These are phyloP conservation scores for Nezara viridula DNA, from an alignment of 2,888 invertebrate genomes.

Conservation along the genomic window DNA sequence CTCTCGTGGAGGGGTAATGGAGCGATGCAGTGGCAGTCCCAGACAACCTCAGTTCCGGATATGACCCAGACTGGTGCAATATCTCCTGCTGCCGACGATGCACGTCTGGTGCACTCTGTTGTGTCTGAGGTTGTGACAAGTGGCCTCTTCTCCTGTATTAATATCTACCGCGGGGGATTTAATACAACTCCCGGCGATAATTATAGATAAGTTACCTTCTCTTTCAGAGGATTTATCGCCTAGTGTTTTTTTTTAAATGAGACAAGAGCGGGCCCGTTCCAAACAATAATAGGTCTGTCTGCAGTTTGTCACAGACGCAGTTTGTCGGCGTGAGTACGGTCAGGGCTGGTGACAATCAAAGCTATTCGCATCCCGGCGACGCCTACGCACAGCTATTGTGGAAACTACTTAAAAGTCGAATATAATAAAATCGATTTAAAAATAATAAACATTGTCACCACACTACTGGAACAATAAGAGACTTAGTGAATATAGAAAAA, in stretches of 20 bases:
- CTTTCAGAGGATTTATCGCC: slow-evolving; percentile 12
- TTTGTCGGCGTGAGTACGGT: not conserved
- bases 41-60: not conserved
- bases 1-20: not conserved
- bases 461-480: too few species aligned
- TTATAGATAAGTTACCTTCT: slow-evolving; percentile 30
- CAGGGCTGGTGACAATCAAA: not conserved
- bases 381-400: not conserved
- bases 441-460: too few species aligned
- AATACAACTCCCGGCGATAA: not conserved
- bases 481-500: too few species aligned
- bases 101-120: not conserved
- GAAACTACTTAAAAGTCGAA: not conserved
- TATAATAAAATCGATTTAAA: not conserved
- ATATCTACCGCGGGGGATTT: not conserved
- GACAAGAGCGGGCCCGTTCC: not conserved
- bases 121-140: not conserved
- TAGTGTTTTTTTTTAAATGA: not conserved
- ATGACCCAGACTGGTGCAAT: slow-evolving; percentile 17
- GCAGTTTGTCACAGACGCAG: not conserved
- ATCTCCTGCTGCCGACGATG: not conserved
- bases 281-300: not conserved
- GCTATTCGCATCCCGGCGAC: not conserved
- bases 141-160: not conserved
- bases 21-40: not conserved